These are phyloP conservation scores for Ophiothrix spiculata DNA, from an alignment of 35 echinoderm and acorn worm species.

Conservation along the genomic window DNA sequence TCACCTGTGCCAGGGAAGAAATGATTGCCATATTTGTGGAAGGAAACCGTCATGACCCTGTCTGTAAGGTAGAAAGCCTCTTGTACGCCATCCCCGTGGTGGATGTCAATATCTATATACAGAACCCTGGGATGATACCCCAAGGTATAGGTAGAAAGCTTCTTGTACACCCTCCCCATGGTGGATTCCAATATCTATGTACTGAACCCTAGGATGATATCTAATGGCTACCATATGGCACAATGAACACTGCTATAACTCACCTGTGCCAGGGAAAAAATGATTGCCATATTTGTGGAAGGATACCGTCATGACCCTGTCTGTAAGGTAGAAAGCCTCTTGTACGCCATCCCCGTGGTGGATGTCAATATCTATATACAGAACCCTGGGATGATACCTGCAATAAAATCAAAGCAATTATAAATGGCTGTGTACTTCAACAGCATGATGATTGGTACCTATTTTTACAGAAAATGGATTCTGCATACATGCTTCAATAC, in stretches of 20 bases:
- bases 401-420: not conserved
- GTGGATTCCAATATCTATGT: too few relatives aligned
- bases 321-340: conserved; percentile 99
- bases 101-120: conserved; percentile 99
- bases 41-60: conserved; percentile 98
- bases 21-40: conserved; percentile 99
- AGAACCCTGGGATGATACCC: conserved; percentile 97
- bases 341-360: conserved; percentile 99
- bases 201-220: too few relatives aligned
- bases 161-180: too few relatives aligned
- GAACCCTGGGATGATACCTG: conserved; percentile 96
- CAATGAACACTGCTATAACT: too few relatives aligned
- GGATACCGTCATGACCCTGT: conserved; percentile 98
- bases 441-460: too few relatives aligned
- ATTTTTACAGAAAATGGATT: too few relatives aligned
- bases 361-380: conserved; percentile 99
- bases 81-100: conserved; percentile 98
- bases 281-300: conserved; percentile 99
- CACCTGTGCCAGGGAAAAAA: conserved; percentile 99
- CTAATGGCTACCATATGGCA: too few relatives aligned
- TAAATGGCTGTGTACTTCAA: too few relatives aligned
- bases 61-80: conserved; percentile 99
- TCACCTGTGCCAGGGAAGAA: conserved; percentile 99
- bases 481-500: too few relatives aligned
- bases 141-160: not conserved